These are phyloP conservation scores for Myiothlypis coronata DNA, from an alignment of 2,797 vertebrate species.

Conservation along the genomic window DNA sequence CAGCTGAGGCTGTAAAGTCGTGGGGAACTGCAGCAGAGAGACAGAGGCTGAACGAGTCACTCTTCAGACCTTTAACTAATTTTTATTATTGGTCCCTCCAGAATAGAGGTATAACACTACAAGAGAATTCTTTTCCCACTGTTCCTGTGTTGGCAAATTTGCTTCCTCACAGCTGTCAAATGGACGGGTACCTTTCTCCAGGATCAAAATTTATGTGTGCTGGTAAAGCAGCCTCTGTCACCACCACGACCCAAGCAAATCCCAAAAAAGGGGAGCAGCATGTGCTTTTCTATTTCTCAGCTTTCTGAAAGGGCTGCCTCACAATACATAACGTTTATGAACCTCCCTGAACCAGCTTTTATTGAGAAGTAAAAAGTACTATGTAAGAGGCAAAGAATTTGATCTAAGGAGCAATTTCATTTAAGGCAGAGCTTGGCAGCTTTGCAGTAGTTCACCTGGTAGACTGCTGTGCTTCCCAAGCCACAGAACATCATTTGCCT, in stretches of 20 bases:
- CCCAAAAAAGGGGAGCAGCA: neutral
- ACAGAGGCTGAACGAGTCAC: neutral
- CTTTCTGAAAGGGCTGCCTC: constrained; percentile 16
- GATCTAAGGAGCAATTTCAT: neutral
- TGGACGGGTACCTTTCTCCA: neutral
- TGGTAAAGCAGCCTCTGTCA: neutral
- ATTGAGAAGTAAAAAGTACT: constrained; percentile 30
- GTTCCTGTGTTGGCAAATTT: neutral
- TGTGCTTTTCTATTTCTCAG: constrained; percentile 1
- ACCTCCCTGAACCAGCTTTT: neutral
- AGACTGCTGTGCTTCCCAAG: neutral
- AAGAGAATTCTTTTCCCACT: neutral
- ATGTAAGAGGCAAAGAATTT: neutral
- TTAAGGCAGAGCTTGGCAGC: neutral
- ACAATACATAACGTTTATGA: neutral
- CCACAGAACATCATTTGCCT: neutral
- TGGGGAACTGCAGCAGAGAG: neutral
- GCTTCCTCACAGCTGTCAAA: neutral
- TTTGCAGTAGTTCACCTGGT: neutral
- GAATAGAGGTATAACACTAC: neutral
- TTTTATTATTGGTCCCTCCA: neutral
- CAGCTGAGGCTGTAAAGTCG: neutral
- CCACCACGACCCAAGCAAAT: neutral
- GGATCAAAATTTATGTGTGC: neutral
- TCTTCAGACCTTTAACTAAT: neutral